Evolutionary conservation across 1,140 invertebrate genomes (phyloP), one percentile per base, ranked within the genome.

Genomic region (Listronotus oregonensis): DNA sequence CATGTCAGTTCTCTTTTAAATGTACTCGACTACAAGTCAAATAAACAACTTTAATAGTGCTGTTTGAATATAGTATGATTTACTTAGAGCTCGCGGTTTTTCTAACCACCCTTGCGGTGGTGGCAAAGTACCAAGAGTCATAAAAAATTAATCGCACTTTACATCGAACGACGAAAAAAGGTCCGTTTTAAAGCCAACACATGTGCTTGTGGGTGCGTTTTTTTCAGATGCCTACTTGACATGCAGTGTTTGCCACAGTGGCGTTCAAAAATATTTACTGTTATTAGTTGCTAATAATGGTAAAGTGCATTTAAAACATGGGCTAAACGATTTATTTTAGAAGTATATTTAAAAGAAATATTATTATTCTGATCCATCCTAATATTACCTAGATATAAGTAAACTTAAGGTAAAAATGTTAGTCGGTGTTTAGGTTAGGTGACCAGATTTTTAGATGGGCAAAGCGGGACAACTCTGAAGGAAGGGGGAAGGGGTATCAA

Each of bases 121-220:
- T 11, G 37, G 46, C 18, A 51, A 51, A 61, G 50, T 44, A 61
- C 58, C 47, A 61, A 50, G 50, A 17, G 46, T 61, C 58, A 46
- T 61, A 40, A 61, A 61, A 61, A 61, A 51, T 61, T 61, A 61
- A 61, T 51, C 46, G 34, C 17, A 40, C 46, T 61, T 51, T 51
- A 46, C 47, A 32, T 59, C 8, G 21, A 43, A 15, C 43, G 21
- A 15, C 27, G 27, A 8, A 59, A 59, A 59, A 59, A 49, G 21
- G 6, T 40, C 42, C 39, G 17, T 57, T 57, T 57, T 39, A 34
- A 57, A 55, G 15, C 8, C 34, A 37, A 44, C 55, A 57, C 55
- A 57, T 31, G 27, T 57, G 55, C 37, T 39, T 32, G 31, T 54
- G 51, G 31, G 11, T 57, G 31, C 27, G 55, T 57, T 44, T 57